These are phyloP conservation scores for Aurelia aurita DNA, from an alignment of 30 jellyfish, hydroid and myxozoan genomes.

Conservation along the genomic window DNA sequence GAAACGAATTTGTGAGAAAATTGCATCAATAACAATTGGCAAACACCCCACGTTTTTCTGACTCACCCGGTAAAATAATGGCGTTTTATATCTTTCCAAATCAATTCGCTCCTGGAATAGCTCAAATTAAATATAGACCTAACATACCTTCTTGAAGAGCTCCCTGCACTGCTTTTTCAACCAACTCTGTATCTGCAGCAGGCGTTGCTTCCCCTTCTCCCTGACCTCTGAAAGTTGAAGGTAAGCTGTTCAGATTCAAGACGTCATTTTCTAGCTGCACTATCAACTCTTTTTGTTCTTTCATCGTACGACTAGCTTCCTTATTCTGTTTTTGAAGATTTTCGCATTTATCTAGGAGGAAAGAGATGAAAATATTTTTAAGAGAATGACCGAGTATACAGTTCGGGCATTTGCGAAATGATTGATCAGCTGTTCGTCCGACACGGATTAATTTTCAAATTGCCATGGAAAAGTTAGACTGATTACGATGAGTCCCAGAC, in stretches of 20 bases:
- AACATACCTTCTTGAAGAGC: conserved; percentile 50
- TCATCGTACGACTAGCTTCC: conserved; percentile 70
- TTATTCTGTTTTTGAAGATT: conserved; percentile 66
- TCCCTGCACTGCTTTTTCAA: conserved; percentile 86
- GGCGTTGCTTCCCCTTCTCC: conserved; percentile 98
- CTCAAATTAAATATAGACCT: background rate
- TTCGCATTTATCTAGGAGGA: conserved; percentile 66
- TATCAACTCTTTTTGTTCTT: conserved; percentile 87
- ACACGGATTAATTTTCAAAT: too few species aligned
- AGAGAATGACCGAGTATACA: too few species aligned
- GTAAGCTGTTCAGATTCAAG: conserved; percentile 72
- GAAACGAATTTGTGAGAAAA: too few species aligned
- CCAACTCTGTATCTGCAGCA: conserved; percentile 69
- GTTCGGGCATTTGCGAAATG: too few species aligned
- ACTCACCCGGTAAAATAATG: too few species aligned
- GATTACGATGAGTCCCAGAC: too few species aligned
- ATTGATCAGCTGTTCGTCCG: too few species aligned
- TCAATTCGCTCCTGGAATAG: too few species aligned
- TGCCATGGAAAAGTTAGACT: too few species aligned
- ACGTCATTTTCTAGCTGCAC: conserved; percentile 89
- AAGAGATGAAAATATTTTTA: background rate
- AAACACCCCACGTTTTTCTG: too few species aligned
- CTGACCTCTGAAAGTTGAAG: conserved; percentile 90
- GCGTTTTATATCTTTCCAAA: too few species aligned
- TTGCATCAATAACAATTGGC: too few species aligned